Evolutionary conservation across 2,888 invertebrate species (phyloP), one percentile per base, ranked within the genome.

Genomic region (Dusona sp.): DNA sequence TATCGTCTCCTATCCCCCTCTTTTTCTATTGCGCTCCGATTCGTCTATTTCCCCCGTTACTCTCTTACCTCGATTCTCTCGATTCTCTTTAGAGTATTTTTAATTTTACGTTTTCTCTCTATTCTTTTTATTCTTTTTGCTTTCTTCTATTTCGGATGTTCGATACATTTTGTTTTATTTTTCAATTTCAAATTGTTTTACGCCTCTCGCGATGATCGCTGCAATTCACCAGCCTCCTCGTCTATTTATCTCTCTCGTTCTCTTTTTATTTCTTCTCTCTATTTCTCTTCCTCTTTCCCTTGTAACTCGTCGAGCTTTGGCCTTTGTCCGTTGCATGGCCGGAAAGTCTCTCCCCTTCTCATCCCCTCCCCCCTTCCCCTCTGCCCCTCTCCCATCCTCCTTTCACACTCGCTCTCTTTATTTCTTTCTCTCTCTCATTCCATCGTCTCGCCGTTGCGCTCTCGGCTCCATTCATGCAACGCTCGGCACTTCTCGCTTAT

Each of bases 401-500:
- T 84, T 48, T 64, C 61, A 84, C 77, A 79, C 81, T 33, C 65
- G 83, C 72, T 57, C 61, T 78, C 83, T 25, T 64, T 70, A 33
- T 25, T n/a, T 36, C 42, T 64, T 16, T 73, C 54, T 36, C 22
- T 57, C 73, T n/a, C 48, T 72, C 48, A 51, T 72, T 73, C 54
- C 68, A 79, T 72, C 48, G 67, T 61, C 78, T 72, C 79, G 72
- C 84, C 77, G 73, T 81, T 83, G 74, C 86, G 83, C 75, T 74
- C 85, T 78, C 86, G 73, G 65, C 88, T 92, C 90, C 91, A 92
- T 92, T 92, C 91, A 91, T 92, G 90, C 90, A 89, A 84, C 89
- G 89, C 86, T 83, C 84, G 84, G 78, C 82, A 77, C 87, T 84
- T 74, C 83, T 86, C 88, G 90, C 89, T 91, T 91, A 91, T 91